These are phyloP conservation scores for Actinia tenebrosa DNA, from an alignment of 64 coral and sea anemone species.

Conservation along the genomic window DNA sequence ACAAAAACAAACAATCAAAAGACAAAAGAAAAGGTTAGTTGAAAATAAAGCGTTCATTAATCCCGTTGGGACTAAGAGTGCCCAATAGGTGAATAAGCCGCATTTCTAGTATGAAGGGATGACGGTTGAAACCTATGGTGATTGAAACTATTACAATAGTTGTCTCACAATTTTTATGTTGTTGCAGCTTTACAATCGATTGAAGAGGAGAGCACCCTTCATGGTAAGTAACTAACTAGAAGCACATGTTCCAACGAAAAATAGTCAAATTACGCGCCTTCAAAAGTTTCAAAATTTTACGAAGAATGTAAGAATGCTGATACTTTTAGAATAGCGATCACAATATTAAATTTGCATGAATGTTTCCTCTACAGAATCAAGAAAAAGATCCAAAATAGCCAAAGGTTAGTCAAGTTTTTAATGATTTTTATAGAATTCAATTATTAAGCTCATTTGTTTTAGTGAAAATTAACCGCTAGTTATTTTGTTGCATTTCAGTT, in stretches of 20 bases:
- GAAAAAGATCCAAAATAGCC: background rate
- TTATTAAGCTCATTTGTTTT: background rate
- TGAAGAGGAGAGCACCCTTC: constrained; percentile 1
- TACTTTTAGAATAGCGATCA: no score
- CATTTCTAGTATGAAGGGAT: no score
- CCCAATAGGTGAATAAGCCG: no score
- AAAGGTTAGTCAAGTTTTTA: background rate
- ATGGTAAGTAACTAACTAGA: background rate
- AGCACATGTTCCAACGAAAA: no score
- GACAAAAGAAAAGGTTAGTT: no score
- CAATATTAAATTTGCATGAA: background rate
- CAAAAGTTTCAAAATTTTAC: no score
- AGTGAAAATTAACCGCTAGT: background rate
- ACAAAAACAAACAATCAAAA: no score
- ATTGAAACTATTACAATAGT: background rate
- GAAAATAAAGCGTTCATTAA: no score
- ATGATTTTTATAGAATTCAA: background rate
- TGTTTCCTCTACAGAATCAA: background rate
- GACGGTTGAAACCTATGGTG: no score
- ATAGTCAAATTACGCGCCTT: no score
- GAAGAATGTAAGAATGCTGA: no score
- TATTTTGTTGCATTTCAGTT: constrained; percentile 18
- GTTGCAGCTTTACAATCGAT: constrained; percentile 20
- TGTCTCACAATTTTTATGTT: background rate
- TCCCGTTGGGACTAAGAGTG: no score